Conservation (phyloP, 2,888 invertebrate genomes). For the Heliconius ethilla region DNA sequence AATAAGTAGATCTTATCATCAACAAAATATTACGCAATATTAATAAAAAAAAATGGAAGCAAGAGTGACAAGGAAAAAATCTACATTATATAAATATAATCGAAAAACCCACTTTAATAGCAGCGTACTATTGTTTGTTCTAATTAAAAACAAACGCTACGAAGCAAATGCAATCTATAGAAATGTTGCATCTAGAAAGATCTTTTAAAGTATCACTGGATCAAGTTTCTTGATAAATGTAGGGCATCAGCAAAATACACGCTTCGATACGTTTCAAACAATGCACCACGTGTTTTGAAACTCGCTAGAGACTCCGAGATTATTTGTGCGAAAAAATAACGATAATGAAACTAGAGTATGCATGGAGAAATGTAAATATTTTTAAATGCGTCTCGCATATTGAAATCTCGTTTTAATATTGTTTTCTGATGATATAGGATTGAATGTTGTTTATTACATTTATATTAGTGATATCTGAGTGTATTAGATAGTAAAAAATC, state of each 20-base stretch:
- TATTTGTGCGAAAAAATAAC: slow-evolving; percentile 16
- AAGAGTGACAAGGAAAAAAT: slow-evolving; percentile 1
- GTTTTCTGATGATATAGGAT: background rate
- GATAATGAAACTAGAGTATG: slow-evolving; percentile 20
- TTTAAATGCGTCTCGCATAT: background rate
- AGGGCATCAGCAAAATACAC: slow-evolving; percentile 15
- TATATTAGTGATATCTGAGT: background rate
- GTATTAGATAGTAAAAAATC: too few relatives aligned
- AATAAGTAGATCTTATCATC: background rate
- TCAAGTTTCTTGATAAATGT: slow-evolving; percentile 25
- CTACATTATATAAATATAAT: slow-evolving; percentile 6
- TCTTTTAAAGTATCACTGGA: slow-evolving; percentile 16
- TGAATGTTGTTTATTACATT: background rate
- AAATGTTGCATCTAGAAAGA: slow-evolving; percentile 17
- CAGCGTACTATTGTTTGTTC: slow-evolving; percentile 13
- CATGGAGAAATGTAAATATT: slow-evolving; percentile 1
- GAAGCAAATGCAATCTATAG: slow-evolving; percentile 25
- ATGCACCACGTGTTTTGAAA: slow-evolving; percentile 2
- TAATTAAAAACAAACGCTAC: slow-evolving; percentile 27
- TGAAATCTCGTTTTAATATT: background rate
- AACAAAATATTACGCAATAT: background rate
- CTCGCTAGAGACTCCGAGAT: background rate
- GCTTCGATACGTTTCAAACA: slow-evolving; percentile 25
- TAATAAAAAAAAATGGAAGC: background rate
- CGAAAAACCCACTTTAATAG: slow-evolving; percentile 7